phyloP scores from a whole-genome alignment of 2,797 vertebrate species.

The Glossophaga mutica region DNA sequence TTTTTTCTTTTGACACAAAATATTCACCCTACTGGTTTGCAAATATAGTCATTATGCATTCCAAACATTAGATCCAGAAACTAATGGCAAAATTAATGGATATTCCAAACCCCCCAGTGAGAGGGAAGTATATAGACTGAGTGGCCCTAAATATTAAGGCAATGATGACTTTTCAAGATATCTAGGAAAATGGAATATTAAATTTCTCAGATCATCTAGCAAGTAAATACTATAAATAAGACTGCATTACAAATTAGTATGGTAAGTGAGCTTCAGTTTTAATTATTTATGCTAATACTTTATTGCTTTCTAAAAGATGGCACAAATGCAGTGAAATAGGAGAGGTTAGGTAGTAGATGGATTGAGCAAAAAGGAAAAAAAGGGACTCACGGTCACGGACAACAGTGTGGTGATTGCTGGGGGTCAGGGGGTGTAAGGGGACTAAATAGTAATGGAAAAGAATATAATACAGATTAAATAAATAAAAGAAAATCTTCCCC shows the following conservation, averaged over 20 bases:
- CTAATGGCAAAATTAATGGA: slow-evolving; percentile 63
- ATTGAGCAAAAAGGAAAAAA: not conserved
- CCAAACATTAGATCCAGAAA: slow-evolving; percentile 33
- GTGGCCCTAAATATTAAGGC: slow-evolving; percentile 19
- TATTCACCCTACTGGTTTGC: slow-evolving; percentile 54
- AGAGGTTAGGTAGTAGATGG: not conserved
- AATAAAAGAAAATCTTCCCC: not conserved
- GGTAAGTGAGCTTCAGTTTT: slow-evolving; percentile 44
- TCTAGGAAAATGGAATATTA: slow-evolving; percentile 18
- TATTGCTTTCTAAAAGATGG: slow-evolving; percentile 4
- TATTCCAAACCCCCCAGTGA: slow-evolving; percentile 29
- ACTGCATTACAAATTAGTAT: slow-evolving; percentile 39
- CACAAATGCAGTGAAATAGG: not conserved
- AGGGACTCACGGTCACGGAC: not conserved
- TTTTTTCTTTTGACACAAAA: slow-evolving; percentile 44
- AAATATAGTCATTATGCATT: slow-evolving; percentile 52
- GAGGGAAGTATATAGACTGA: slow-evolving; percentile 39
- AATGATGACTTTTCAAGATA: slow-evolving; percentile 51
- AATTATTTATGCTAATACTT: slow-evolving; percentile 50
- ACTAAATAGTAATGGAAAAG: not conserved
- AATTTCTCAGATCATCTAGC: slow-evolving; percentile 23
- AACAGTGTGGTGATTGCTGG: not conserved
- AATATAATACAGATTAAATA: not conserved
- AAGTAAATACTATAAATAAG: slow-evolving; percentile 52
- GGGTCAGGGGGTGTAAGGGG: not conserved